Evolutionary conservation across 2,888 invertebrate species (phyloP).

Genomic region (Andrena hattorfiana): DNA sequence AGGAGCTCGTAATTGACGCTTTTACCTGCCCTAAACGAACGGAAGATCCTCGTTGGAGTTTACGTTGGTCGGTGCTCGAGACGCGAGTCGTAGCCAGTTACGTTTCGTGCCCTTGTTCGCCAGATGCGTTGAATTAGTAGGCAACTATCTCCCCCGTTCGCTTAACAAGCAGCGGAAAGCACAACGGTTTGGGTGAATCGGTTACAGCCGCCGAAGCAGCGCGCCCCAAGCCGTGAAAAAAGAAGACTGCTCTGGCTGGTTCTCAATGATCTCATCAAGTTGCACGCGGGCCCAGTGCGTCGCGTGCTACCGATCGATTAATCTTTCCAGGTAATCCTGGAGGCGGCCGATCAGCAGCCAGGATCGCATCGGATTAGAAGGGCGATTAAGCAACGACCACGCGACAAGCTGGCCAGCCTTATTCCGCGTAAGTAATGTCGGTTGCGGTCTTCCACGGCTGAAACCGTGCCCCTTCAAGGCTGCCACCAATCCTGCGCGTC

Average conservation of each 20-base stretch:
- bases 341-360: constrained; percentile 54
- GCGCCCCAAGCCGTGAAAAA: not conserved
- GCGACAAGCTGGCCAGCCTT: constrained; percentile 56
- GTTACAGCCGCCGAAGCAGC: not conserved
- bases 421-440: constrained; percentile 41
- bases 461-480: constrained; percentile 4
- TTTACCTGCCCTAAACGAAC: not conserved
- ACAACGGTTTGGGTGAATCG: not conserved
- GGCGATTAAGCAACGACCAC: constrained; percentile 65
- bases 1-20: not conserved
- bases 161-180: not conserved
- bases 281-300: constrained; percentile 7
- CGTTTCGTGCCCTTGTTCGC: too few species aligned
- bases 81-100: not conserved
- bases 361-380: constrained; percentile 65
- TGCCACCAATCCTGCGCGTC: not conserved
- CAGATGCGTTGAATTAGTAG: too few species aligned
- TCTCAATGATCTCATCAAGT: constrained; percentile 22
- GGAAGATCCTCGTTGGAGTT: not conserved
- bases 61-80: not conserved
- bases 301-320: constrained; percentile 68
- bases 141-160: too few species aligned
- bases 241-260: not conserved
- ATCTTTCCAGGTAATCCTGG: constrained; percentile 63
- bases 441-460: constrained; percentile 14